These are phyloP conservation scores for Maconellicoccus hirsutus DNA, from an alignment of 1,140 invertebrate species.

Conservation along the genomic window DNA sequence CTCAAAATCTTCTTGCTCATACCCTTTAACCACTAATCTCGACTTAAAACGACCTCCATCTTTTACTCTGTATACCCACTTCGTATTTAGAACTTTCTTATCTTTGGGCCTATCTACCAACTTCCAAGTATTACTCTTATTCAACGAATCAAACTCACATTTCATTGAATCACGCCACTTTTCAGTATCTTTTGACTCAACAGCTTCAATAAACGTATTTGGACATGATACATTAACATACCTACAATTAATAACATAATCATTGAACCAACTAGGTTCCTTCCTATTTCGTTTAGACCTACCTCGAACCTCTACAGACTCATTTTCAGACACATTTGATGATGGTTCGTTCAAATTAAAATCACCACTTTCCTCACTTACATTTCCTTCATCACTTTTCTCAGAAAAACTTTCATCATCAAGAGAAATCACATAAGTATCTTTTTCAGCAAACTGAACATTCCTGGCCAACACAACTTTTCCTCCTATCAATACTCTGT, in stretches of 20 bases:
- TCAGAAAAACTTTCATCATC: background rate
- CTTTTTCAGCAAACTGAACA: background rate
- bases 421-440: background rate
- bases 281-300: background rate
- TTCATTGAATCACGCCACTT: conserved; percentile 26
- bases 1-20: conserved; percentile 24
- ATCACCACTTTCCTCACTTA: background rate
- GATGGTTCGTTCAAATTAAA: background rate
- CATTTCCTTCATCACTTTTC: too few species aligned
- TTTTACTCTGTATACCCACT: background rate
- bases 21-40: conserved; percentile 31
- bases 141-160: conserved; percentile 28
- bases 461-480: background rate
- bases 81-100: too few species aligned
- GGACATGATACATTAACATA: too few species aligned
- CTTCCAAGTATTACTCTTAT: conserved; percentile 24
- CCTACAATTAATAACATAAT: background rate
- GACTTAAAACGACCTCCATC: conserved; percentile 28
- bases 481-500: conserved; percentile 13
- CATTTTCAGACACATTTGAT: background rate
- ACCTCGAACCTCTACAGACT: background rate
- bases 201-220: too few species aligned
- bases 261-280: background rate
- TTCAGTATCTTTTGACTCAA: conserved; percentile 25
- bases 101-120: too few species aligned